Evolutionary conservation across 2,113 vertebrate genomes (phyloP).

Genomic region (Trogon melanurus): DNA sequence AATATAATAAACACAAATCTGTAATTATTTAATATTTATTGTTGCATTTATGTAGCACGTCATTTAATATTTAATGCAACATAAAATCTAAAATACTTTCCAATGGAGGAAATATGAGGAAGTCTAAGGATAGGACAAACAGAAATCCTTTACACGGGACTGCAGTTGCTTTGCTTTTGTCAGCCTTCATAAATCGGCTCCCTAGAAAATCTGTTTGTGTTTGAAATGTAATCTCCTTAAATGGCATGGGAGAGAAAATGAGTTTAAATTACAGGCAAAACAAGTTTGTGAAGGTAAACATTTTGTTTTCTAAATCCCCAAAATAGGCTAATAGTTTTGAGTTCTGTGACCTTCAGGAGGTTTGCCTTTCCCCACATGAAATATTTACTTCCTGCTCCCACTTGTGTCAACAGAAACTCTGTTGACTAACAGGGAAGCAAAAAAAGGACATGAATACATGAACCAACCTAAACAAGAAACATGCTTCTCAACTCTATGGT

Average conservation of each 20-base stretch:
- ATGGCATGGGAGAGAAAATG: neutral
- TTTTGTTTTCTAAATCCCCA: slow-evolving; percentile 44
- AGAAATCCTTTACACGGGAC: neutral
- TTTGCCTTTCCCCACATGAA: neutral
- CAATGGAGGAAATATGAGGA: neutral
- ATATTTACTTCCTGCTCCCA: neutral
- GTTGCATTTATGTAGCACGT: neutral
- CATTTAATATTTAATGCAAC: neutral
- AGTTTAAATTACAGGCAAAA: slow-evolving; percentile 15
- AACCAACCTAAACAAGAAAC: slow-evolving; percentile 31
- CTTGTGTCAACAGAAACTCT: neutral
- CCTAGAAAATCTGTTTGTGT: slow-evolving; percentile 17
- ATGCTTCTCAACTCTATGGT: neutral
- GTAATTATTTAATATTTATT: neutral
- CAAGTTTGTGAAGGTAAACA: slow-evolving; percentile 11
- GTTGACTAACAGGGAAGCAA: neutral
- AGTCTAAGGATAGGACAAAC: neutral
- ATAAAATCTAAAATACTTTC: neutral
- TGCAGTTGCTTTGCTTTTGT: neutral
- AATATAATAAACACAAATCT: neutral
- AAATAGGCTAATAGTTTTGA: neutral
- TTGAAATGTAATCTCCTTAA: slow-evolving; percentile 28
- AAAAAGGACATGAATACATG: neutral
- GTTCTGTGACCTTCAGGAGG: neutral
- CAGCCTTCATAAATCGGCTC: neutral